Percentiles rank a stretch among this genome's conserved stretches.
Conservation (phyloP, 2,888 invertebrate genomes). For the Hemaris fuciformis region DNA sequence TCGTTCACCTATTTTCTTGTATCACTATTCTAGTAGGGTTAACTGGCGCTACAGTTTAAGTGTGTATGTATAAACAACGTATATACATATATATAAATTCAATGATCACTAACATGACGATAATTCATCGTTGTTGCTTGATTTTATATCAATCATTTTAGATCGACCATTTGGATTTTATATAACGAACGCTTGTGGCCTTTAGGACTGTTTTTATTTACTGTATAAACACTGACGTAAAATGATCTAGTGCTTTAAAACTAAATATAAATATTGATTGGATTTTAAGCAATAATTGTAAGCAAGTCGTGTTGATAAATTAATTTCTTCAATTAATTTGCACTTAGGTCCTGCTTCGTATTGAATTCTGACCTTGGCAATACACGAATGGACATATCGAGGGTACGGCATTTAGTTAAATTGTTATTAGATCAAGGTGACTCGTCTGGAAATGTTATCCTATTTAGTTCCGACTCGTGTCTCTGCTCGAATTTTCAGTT, state of each 20-base stretch:
- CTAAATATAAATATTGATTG: not conserved
- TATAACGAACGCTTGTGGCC: no score
- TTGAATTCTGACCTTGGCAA: not conserved
- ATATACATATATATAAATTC: no score
- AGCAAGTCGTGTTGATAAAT: not conserved
- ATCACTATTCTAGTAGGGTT: no score
- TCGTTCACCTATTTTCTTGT: no score
- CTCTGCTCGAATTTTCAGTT: not conserved
- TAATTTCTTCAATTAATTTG: not conserved
- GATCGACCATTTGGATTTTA: no score
- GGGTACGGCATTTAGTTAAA: conserved; percentile 8
- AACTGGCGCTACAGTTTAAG: no score
- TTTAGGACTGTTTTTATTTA: not conserved
- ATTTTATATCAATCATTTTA: no score
- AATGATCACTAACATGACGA: no score
- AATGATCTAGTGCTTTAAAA: not conserved
- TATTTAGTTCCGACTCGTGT: not conserved
- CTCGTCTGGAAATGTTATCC: not conserved
- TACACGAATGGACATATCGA: not conserved
- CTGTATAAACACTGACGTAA: not conserved
- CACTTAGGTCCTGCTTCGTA: not conserved
- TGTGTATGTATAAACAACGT: no score
- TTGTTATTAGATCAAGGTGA: conserved; percentile 12
- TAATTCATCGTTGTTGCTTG: no score
- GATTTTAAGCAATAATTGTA: not conserved